phyloP scores from a whole-genome alignment of 2,888 invertebrate genomes.

The Cheilosia soror region DNA sequence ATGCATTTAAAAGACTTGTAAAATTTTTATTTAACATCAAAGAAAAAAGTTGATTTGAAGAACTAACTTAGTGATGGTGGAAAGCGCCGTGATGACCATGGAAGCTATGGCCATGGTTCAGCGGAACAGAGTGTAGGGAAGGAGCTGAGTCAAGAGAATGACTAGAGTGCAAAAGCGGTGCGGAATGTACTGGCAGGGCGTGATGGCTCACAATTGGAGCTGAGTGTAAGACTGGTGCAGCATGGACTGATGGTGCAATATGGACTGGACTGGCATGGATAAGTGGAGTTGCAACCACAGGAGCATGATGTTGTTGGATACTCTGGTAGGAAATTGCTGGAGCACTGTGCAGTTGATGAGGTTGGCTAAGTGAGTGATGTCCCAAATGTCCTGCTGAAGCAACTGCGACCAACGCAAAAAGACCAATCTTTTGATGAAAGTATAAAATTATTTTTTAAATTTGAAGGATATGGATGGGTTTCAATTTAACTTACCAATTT shows the following conservation, averaged over 20 bases:
- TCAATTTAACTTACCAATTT: constrained; percentile 35
- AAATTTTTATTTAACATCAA: no score
- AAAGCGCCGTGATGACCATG: constrained; percentile 34
- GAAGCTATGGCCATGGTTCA: constrained; percentile 16
- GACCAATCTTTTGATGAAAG: constrained; percentile 16
- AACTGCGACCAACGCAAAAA: constrained; percentile 31
- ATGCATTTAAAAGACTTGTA: no score
- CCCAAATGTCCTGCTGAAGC: constrained; percentile 44
- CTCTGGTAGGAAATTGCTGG: constrained; percentile 26
- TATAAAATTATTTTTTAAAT: no score
- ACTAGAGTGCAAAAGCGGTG: neutral
- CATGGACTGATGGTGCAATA: neutral
- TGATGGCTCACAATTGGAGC: constrained; percentile 25
- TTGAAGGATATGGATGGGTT: no score
- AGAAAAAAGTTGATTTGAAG: neutral
- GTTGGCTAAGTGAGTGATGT: constrained; percentile 11
- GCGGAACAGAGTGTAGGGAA: constrained; percentile 29
- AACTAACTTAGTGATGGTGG: constrained; percentile 11
- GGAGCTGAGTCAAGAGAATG: constrained; percentile 18
- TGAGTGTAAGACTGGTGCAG: constrained; percentile 5
- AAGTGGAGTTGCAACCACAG: neutral
- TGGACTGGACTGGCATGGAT: constrained; percentile 1
- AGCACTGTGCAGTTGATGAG: constrained; percentile 2
- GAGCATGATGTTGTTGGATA: neutral
- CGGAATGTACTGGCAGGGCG: constrained; percentile 17